phyloP scores from a whole-genome alignment of 2,888 invertebrate genomes.

The Agriotes lineatus region DNA sequence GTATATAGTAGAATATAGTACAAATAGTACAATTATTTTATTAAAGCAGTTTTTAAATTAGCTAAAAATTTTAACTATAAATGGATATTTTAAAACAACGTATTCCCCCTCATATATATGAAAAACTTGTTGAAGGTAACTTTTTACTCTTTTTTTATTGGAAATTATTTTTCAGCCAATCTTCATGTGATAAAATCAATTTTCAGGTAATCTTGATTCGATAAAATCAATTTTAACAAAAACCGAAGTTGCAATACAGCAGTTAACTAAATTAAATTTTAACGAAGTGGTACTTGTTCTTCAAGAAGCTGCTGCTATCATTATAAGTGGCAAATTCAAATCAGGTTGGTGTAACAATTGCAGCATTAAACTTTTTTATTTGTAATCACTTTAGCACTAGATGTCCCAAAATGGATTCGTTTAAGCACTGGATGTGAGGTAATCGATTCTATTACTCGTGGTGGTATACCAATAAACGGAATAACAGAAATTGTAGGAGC shows the following conservation, averaged over 20 bases:
- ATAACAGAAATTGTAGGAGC: constrained; percentile 86
- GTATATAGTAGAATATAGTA: too few species aligned
- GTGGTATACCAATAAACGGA: constrained; percentile 77
- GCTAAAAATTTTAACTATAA: too few species aligned
- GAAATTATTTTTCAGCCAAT: too few species aligned
- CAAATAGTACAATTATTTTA: too few species aligned
- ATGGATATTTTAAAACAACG: too few species aligned
- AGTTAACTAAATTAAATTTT: constrained; percentile 62
- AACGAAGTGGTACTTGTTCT: constrained; percentile 63
- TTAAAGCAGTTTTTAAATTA: too few species aligned
- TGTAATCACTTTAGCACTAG: constrained; percentile 45
- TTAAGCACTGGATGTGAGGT: constrained; percentile 70
- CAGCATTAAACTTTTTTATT: not conserved
- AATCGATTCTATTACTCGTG: constrained; percentile 73
- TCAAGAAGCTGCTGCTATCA: constrained; percentile 59
- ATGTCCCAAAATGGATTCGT: constrained; percentile 53
- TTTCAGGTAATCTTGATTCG: constrained; percentile 61
- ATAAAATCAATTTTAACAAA: constrained; percentile 62
- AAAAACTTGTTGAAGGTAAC: too few species aligned
- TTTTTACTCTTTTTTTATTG: too few species aligned
- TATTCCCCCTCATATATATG: too few species aligned
- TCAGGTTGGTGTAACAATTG: constrained; percentile 31
- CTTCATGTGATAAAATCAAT: too few species aligned
- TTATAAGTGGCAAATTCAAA: constrained; percentile 46
- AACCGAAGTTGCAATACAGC: constrained; percentile 65